phyloP scores from a whole-genome alignment of 2,888 invertebrate species.

The Cancer borealis region DNA sequence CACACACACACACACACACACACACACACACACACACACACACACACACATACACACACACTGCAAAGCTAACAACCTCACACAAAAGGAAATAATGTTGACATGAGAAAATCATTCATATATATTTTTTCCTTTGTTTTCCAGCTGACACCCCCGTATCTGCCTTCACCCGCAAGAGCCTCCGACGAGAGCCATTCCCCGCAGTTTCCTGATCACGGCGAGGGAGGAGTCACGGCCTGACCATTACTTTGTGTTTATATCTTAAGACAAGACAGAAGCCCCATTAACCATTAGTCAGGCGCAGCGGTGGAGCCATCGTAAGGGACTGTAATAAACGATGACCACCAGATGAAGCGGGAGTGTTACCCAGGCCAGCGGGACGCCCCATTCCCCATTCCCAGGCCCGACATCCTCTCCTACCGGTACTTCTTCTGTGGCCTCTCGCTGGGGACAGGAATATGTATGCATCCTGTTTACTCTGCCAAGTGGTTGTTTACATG shows the following conservation, averaged over 20 bases:
- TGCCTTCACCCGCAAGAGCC: not conserved
- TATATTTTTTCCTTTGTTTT: not conserved
- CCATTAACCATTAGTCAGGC: slow-evolving; percentile 38
- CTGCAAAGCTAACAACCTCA: not conserved
- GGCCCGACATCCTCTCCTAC: not conserved
- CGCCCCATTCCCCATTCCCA: not conserved
- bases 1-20: not conserved
- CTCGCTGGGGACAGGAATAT: not conserved
- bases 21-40: slow-evolving; percentile 20
- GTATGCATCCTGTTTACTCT: not conserved
- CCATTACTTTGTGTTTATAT: slow-evolving; percentile 38
- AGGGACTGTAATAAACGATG: slow-evolving; percentile 30
- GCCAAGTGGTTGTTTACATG: not conserved
- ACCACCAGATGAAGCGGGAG: not conserved
- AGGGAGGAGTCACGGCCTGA: not conserved
- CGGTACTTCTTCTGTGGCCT: not conserved
- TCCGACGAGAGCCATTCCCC: not conserved
- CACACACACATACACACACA: slow-evolving; percentile 21
- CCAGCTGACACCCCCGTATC: not conserved
- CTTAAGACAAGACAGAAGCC: slow-evolving; percentile 45
- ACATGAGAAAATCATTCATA: not conserved
- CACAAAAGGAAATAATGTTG: not conserved
- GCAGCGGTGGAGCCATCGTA: slow-evolving; percentile 37
- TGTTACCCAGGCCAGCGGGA: not conserved
- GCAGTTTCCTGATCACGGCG: not conserved